Conservation (phyloP, 1,140 invertebrate species). For the Branchinecta lindahli region DNA sequence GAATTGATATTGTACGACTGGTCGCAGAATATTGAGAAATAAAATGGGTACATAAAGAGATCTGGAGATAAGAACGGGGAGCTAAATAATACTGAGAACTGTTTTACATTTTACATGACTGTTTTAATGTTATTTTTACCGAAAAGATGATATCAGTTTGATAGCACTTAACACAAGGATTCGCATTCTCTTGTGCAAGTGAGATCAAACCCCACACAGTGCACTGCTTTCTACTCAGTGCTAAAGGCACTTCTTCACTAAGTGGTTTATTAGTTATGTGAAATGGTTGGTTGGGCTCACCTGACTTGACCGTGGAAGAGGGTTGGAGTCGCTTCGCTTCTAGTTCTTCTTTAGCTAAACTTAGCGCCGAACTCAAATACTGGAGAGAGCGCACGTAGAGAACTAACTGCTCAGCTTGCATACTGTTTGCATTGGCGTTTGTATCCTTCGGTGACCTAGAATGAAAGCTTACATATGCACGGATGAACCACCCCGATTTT, state of each 20-base stretch:
- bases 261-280: too few relatives aligned
- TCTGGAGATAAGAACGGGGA: too few relatives aligned
- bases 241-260: neutral
- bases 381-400: constrained; percentile 77
- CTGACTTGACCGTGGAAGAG: constrained; percentile 72
- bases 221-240: neutral
- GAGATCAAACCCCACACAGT: neutral
- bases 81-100: too few relatives aligned
- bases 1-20: too few relatives aligned
- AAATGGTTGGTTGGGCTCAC: constrained; percentile 34
- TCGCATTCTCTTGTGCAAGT: too few relatives aligned
- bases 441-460: constrained; percentile 11
- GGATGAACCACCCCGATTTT: too few relatives aligned
- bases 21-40: too few relatives aligned
- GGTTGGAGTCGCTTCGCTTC: constrained; percentile 65
- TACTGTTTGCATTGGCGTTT: constrained; percentile 23
- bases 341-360: constrained; percentile 74
- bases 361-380: constrained; percentile 76
- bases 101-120: too few relatives aligned
- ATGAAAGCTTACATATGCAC: neutral
- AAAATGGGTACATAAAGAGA: too few relatives aligned
- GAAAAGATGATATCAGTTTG: too few relatives aligned
- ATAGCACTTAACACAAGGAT: too few relatives aligned
- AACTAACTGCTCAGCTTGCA: constrained; percentile 73
- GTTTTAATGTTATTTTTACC: too few relatives aligned